Evolutionary conservation across 2,113 vertebrate genomes (phyloP), one percentile per base, ranked within the genome.

Genomic region (Paratilapia polleni): DNA sequence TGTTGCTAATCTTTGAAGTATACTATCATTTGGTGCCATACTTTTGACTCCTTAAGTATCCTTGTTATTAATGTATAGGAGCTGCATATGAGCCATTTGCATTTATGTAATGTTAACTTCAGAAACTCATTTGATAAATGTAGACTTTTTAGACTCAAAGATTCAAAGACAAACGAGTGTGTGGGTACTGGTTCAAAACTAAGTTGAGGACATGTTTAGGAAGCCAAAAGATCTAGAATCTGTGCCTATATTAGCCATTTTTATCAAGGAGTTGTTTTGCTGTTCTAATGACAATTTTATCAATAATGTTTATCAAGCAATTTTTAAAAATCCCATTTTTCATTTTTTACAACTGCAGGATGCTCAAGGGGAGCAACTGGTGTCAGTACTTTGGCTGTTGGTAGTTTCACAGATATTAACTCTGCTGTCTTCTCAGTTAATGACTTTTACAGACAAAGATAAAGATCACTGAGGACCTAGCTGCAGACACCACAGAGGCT

Each of bases 181-280:
- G 0, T 43, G 0, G 0, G 13, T 0, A 24, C 9, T 5, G 10
- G 8, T 41, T 41, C 10, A 41, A 11, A 41, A 11, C 38, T 3
- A 43, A 26, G 36, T 1, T 43, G 0, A 66, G n/a, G 63, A 26
- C 22, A 43, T 26, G 26, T 17, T 66, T 0, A 17, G 24, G 4
- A 6, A 41, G 10, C 9, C 2, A 11, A 41, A 3, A 41, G 8
- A 41, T 2, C 34, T 36, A 36, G 34, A 31, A 31, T 3, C 31
- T 38, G 36, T 38, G 36, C 8, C 36, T 38, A 36, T 36, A 36
- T 36, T 34, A 34, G 6, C 3, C 34, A 34, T 36, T 36, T 36
- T 36, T 36, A 36, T 6, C 2, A 31, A 31, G 28, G 3, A 31
- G 28, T 31, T 31, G 28, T 8, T 41, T 41, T 10, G 38, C 10